Conservation (phyloP, 2,113 vertebrate genomes). For the Terrapene triunguis region DNA sequence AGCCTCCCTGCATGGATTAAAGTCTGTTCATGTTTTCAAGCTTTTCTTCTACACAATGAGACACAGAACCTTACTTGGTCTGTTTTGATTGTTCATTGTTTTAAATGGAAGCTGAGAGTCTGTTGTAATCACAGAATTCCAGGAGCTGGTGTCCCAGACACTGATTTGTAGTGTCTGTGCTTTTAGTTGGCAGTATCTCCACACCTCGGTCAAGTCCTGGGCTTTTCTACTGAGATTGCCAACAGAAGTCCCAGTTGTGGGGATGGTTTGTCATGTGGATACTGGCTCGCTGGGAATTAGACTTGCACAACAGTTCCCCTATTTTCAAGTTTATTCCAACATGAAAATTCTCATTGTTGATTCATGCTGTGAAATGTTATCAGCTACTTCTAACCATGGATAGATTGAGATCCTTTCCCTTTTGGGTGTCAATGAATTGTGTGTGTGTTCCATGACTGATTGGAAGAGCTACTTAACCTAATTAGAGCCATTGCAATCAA, state of each 20-base stretch:
- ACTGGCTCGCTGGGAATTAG: constrained; percentile 67
- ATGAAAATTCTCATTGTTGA: constrained; percentile 4
- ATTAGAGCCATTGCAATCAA: not conserved
- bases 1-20: not conserved
- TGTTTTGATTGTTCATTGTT: not conserved
- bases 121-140: not conserved
- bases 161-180: not conserved
- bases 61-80: fast-evolving
- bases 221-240: constrained; percentile 46
- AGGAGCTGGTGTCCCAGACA: not conserved
- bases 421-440: not conserved
- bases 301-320: constrained; percentile 12
- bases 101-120: not conserved
- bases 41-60: not conserved
- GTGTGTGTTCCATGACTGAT: constrained; percentile 14
- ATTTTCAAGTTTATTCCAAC: constrained; percentile 49
- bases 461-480: not conserved
- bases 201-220: constrained; percentile 3
- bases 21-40: not conserved
- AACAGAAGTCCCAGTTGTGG: constrained; percentile 55
- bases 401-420: not conserved
- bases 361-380: not conserved
- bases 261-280: constrained; percentile 63
- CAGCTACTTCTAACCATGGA: not conserved
- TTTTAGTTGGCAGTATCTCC: not conserved